phyloP scores from a whole-genome alignment of 2,888 invertebrate genomes.

The Mycalesis mineus region DNA sequence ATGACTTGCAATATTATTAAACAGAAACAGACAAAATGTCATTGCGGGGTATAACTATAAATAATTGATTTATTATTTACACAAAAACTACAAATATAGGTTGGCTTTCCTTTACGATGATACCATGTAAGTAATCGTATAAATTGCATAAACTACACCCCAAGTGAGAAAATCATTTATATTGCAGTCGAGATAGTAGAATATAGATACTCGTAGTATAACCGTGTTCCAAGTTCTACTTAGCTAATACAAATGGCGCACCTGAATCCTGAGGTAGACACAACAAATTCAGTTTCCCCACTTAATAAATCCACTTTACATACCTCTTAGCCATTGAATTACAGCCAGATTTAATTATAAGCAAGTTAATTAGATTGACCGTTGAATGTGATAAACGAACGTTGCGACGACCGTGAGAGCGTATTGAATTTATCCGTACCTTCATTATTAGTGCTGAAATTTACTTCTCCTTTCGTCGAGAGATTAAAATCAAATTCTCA shows the following conservation, averaged over 20 bases:
- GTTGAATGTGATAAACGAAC: constrained; percentile 36
- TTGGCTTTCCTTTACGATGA: too few species aligned
- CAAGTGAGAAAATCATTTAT: too few species aligned
- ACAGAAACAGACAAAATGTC: too few species aligned
- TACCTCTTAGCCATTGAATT: constrained; percentile 17
- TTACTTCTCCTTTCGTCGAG: neutral
- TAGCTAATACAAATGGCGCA: constrained; percentile 8
- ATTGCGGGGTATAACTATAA: too few species aligned
- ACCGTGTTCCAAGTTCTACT: too few species aligned
- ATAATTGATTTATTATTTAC: too few species aligned
- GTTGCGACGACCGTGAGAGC: constrained; percentile 17
- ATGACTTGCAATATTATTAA: too few species aligned
- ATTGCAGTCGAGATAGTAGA: too few species aligned
- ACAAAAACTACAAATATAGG: too few species aligned
- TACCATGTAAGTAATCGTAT: too few species aligned
- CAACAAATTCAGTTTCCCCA: constrained; percentile 15
- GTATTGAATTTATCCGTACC: constrained; percentile 4
- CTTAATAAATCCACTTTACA: constrained; percentile 14
- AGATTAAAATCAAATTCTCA: neutral
- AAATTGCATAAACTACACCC: too few species aligned
- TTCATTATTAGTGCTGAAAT: neutral
- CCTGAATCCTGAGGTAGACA: neutral
- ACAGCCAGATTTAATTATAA: constrained; percentile 48
- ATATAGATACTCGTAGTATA: too few species aligned
- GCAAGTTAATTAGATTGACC: constrained; percentile 53